Evolutionary conservation across 2,888 invertebrate species (phyloP).

Genomic region (Drosophila kambysellisi): DNA sequence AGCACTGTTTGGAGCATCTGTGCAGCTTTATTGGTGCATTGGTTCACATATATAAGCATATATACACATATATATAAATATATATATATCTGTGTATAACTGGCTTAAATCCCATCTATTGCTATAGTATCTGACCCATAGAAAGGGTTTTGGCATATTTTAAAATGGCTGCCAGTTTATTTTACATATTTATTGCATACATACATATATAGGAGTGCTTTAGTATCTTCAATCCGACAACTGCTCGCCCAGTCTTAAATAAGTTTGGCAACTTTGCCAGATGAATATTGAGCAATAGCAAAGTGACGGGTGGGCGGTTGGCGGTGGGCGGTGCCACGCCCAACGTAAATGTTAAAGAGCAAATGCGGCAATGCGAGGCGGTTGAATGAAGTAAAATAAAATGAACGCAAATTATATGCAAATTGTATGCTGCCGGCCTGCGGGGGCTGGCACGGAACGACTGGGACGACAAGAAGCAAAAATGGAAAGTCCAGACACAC

Average conservation of each 20-base stretch:
- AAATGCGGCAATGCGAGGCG: neutral
- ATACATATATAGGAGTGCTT: neutral
- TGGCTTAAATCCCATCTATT: neutral
- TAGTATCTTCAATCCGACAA: constrained; percentile 31
- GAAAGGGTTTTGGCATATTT: neutral
- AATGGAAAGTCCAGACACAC: constrained; percentile 78
- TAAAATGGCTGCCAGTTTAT: neutral
- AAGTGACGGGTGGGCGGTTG: constrained; percentile 35
- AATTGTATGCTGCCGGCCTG: constrained; percentile 80
- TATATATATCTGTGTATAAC: neutral
- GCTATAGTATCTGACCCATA: neutral
- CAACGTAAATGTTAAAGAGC: constrained; percentile 27
- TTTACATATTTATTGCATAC: neutral
- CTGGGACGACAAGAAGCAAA: constrained; percentile 65
- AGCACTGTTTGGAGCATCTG: neutral
- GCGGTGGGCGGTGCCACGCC: constrained; percentile 46
- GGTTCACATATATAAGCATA: neutral
- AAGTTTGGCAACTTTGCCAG: constrained; percentile 11
- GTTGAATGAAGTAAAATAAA: constrained; percentile 53
- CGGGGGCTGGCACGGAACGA: constrained; percentile 32
- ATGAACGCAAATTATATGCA: constrained; percentile 84
- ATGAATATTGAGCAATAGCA: constrained; percentile 49
- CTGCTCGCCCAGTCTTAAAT: constrained; percentile 31
- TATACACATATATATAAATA: neutral
- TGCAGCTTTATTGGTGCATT: neutral